Percentiles rank a stretch among this genome's conserved stretches.
phyloP scores from a whole-genome alignment of 1,140 invertebrate genomes.

The Trachelipus rathkii region DNA sequence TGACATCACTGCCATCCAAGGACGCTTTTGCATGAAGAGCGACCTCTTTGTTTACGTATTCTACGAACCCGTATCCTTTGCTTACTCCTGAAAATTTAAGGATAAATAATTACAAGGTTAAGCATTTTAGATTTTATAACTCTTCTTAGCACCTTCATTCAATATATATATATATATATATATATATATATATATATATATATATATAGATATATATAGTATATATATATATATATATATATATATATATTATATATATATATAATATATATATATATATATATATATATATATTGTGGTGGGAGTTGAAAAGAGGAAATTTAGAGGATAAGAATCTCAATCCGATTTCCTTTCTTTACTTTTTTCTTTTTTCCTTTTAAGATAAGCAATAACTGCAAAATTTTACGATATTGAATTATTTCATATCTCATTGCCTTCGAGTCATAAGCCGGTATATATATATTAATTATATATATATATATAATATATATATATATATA shows the following conservation, averaged over 20 bases:
- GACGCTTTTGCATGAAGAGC: constrained; percentile 54
- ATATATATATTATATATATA: constrained; percentile 22
- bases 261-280: constrained; percentile 13
- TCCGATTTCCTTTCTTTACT: too few species aligned
- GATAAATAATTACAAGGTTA: neutral
- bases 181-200: constrained; percentile 12
- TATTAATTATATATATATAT: too few species aligned
- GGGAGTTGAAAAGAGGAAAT: too few species aligned
- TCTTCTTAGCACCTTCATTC: neutral
- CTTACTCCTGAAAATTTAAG: constrained; percentile 52
- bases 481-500: too few species aligned
- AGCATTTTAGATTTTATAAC: neutral
- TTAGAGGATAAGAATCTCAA: too few species aligned
- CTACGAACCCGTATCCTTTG: constrained; percentile 62
- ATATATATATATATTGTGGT: constrained; percentile 1
- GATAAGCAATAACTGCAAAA: too few species aligned
- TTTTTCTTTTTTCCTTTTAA: too few species aligned
- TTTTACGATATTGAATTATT: too few species aligned
- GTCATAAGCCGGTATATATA: too few species aligned
- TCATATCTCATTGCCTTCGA: too few species aligned
- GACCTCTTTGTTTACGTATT: constrained; percentile 56
- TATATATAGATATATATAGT: constrained; percentile 25
- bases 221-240: constrained; percentile 26
- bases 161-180: constrained; percentile 17
- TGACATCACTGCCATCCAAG: constrained; percentile 54